phyloP scores from a whole-genome alignment of 2,888 invertebrate genomes.

The Drosophila fungiperda region DNA sequence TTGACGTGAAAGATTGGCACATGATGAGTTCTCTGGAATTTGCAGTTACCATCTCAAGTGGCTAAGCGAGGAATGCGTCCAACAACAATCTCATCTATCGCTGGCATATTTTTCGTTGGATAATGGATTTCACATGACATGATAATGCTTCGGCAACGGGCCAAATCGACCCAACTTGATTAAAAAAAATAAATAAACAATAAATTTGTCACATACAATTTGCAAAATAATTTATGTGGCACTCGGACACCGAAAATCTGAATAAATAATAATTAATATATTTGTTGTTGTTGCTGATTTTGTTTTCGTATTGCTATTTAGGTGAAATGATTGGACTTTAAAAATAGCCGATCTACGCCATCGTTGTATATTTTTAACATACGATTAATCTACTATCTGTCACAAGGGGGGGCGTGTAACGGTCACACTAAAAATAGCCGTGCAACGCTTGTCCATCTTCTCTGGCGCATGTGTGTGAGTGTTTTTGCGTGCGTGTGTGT shows the following conservation, averaged over 20 bases:
- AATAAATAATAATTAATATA: slow-evolving; percentile 68
- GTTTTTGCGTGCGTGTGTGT: not conserved
- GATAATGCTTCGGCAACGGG: slow-evolving; percentile 38
- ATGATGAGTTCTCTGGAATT: slow-evolving; percentile 61
- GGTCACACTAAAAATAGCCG: slow-evolving; percentile 62
- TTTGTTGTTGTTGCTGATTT: slow-evolving; percentile 28
- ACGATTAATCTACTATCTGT: slow-evolving; percentile 44
- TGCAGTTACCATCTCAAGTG: slow-evolving; percentile 51
- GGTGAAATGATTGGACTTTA: slow-evolving; percentile 56
- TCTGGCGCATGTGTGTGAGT: slow-evolving; percentile 7
- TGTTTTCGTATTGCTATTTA: slow-evolving; percentile 36
- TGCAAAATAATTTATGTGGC: slow-evolving; percentile 60
- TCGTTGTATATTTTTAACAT: slow-evolving; percentile 66
- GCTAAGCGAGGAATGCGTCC: slow-evolving; percentile 28
- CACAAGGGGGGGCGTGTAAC: slow-evolving; percentile 38
- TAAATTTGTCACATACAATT: slow-evolving; percentile 69
- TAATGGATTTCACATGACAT: slow-evolving; percentile 38
- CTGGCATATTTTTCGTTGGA: not conserved
- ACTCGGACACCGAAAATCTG: slow-evolving; percentile 27
- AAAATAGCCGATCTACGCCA: slow-evolving; percentile 74
- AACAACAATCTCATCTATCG: slow-evolving; percentile 34
- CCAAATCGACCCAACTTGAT: slow-evolving; percentile 17
- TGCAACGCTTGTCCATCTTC: slow-evolving; percentile 12
- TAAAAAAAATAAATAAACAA: slow-evolving; percentile 34
- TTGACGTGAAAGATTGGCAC: slow-evolving; percentile 68